Evolutionary conservation across 2,797 vertebrate genomes (phyloP).

Genomic region (Calcarius lapponicus): DNA sequence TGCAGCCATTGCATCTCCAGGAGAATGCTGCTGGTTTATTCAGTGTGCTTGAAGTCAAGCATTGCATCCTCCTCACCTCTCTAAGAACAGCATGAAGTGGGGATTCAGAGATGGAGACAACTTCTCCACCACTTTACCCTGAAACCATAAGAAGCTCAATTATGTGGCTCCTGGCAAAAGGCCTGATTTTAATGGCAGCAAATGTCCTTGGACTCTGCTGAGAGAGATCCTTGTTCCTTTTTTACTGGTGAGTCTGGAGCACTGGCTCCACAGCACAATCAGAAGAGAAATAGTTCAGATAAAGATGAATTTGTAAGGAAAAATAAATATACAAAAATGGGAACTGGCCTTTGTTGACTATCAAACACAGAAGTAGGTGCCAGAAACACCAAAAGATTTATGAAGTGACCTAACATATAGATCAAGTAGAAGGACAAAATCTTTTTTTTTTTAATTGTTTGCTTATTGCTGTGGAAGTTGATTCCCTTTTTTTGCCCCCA

Average conservation of each 20-base stretch:
- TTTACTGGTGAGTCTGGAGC: background rate
- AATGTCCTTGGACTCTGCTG: background rate
- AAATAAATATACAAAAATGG: background rate
- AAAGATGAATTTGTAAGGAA: background rate
- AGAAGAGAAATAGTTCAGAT: background rate
- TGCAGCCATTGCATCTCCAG: background rate
- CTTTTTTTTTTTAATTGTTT: background rate
- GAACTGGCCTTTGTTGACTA: background rate
- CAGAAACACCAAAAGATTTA: background rate
- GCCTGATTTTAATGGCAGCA: background rate
- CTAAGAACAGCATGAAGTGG: background rate
- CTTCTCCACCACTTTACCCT: background rate
- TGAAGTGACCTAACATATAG: background rate
- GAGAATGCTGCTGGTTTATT: background rate
- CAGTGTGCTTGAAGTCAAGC: background rate
- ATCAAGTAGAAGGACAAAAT: background rate
- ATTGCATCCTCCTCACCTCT: background rate
- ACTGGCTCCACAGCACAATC: background rate
- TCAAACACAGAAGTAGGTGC: background rate
- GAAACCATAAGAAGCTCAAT: background rate
- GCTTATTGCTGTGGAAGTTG: background rate
- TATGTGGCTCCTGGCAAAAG: background rate
- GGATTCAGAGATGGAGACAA: background rate
- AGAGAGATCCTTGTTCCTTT: background rate
- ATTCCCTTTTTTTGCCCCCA: background rate